Base-by-base conservation (phyloP, 2,113 vertebrate species). In the Ellobius talpinus region DNA sequence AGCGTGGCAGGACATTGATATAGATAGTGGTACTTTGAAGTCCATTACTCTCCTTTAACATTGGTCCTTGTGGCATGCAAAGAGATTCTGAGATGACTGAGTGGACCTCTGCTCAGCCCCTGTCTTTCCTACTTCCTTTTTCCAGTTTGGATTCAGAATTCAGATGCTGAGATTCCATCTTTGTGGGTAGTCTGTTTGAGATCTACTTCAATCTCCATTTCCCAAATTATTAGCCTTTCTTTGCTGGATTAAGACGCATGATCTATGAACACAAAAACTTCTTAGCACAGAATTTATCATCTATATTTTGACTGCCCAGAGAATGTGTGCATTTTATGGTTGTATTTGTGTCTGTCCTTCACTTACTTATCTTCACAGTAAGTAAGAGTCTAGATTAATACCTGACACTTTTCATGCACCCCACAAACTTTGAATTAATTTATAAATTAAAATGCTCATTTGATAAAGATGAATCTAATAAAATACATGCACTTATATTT, bases 81-180 rank as follows among this genome's bases (percentile, higher is more conserved):
- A 55, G 39, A 92, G 39, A 29, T 39, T 58, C 52, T 23, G 14
- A 24, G 42, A 2, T 58, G 47, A 61, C 47, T 3, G 10, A 24
- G 1, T 63, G 6, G 0, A 23, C 9, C 42, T 5, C 9, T 33
- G 2, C 12, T 66, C 50, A 65, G 6, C 4, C 26, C 4, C 7
- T 23, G 10, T 12, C 10, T 77, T 77, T 17, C 29, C 11, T 47
- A 26, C 13, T 12, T 39, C 24, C 21, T 47, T 11, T 23, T 66
- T 33, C 68, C 26, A 26, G 14, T 45, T 58, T 24, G 39, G 47
- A 16, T 90, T 63, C 7, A 58, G 17, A 5, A 11, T 90, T 61
- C 8, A 7, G 5, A 21, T 31, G 55, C n/a, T 29, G 13, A 42
- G 4, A 2, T 33, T 52, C 29, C 42, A 58, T 87, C 36, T 58